Evolutionary conservation across 2,113 vertebrate genomes (phyloP).

Genomic region (Nothobranchius furzeri): DNA sequence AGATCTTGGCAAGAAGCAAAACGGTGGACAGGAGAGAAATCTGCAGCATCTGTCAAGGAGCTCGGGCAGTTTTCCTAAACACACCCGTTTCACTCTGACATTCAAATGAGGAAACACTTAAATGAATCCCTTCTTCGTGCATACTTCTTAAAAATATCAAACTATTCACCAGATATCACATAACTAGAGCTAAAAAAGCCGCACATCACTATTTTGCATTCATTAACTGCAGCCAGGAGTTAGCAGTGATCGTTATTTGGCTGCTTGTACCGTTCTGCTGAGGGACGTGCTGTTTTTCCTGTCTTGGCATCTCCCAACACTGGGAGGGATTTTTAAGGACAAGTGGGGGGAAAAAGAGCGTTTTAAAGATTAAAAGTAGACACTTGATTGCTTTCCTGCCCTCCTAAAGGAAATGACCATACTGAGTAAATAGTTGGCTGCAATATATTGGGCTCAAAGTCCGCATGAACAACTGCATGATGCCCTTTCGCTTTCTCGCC

Average conservation of each 20-base stretch:
- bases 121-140: neutral
- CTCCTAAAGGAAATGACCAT: conserved; percentile 71
- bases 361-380: conserved; percentile 33
- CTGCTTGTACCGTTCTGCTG: conserved; percentile 29
- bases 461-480: conserved; percentile 58
- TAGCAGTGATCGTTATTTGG: conserved; percentile 48
- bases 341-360: conserved; percentile 29
- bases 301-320: conserved; percentile 12
- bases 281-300: conserved; percentile 31
- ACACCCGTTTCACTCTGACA: neutral
- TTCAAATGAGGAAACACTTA: neutral
- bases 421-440: conserved; percentile 73
- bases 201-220: conserved; percentile 37
- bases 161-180: neutral
- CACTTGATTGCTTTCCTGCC: conserved; percentile 55
- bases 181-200: neutral
- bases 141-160: neutral
- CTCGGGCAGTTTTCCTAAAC: neutral
- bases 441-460: conserved; percentile 66
- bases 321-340: conserved; percentile 30
- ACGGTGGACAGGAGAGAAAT: conserved; percentile 37
- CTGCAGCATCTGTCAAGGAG: conserved; percentile 39
- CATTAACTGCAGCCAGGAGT: conserved; percentile 21
- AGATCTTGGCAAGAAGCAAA: conserved; percentile 9
- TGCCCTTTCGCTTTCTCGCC: conserved; percentile 62